Base-by-base conservation (phyloP, 2,113 vertebrate genomes). In the Guaruba guarouba region DNA sequence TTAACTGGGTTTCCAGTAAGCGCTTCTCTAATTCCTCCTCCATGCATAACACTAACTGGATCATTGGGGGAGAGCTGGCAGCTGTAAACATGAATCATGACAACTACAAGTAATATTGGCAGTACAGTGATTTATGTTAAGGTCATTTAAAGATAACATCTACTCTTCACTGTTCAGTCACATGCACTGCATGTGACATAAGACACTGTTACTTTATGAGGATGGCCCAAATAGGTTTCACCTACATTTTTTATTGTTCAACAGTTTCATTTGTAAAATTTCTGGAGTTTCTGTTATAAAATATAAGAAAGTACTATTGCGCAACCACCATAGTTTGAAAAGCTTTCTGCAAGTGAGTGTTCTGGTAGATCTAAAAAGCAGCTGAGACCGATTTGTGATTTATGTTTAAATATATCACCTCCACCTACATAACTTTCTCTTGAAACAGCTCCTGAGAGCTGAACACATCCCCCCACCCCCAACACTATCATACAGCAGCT, bases 1-100 rank as follows among this genome's bases (percentile, higher is more conserved):
- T 97, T 96, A 98, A 97, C 96, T 97, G 88, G 67, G 83, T 95
- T 97, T 97, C 91, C 90, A 91, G 79, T 89, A 96, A 97, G 68
- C 55, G 78, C 52, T 94, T 95, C 77, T 71, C 82, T 87, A 82
- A 95, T 91, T 95, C 85, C 84, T 82, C 44, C 63, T 95, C 92
- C 48, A 43, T 68, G 35, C 54, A 88, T 74, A 96, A 94, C 66
- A 94, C 91, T 96, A 80, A 63, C 62, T 85, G 48, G 46, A 74
- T 66, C 4, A 2, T 3, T 37, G 35, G 29, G 86, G 76, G 75
- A 93, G 41, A 79, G 68, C 54, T 92, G 78, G 43, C 90, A 95
- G 90, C 63, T 95, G 86, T 82, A 88, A 96, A 95, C 44, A 78
- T 54, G 63, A 84, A 90, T 84, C 7, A n/a, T 66, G 71, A 85